Evolutionary conservation across 2,113 vertebrate species (phyloP).

Genomic region (Cettia cetti): DNA sequence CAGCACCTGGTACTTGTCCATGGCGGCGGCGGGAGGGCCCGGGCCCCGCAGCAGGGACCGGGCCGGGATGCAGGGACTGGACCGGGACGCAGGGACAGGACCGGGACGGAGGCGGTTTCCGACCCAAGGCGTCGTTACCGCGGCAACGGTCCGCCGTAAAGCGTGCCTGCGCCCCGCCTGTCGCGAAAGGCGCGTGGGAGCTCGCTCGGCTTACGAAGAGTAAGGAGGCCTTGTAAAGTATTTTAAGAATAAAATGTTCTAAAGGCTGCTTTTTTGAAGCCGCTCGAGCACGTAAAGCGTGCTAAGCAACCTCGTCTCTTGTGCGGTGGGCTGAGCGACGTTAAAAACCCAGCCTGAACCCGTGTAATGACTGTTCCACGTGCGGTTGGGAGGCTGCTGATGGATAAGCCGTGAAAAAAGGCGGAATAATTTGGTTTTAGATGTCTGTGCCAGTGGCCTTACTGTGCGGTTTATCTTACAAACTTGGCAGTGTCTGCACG

Average conservation of each 20-base stretch:
- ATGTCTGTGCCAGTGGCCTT: no score
- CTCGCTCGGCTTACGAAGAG: fast-evolving
- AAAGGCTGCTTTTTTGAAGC: background rate
- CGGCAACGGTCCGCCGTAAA: background rate
- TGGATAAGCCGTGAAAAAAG: background rate
- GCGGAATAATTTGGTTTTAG: background rate
- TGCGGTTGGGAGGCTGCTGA: background rate
- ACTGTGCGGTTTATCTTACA: background rate
- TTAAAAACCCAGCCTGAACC: background rate
- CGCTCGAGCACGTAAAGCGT: background rate
- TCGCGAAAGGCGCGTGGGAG: background rate
- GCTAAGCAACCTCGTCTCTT: background rate
- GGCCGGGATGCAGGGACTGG: background rate
- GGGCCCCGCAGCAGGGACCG: fast-evolving
- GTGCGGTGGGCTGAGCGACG: background rate
- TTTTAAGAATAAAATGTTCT: background rate
- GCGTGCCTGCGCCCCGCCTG: background rate
- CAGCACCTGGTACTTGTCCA: conserved; percentile 85
- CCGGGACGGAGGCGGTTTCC: background rate
- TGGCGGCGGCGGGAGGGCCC: background rate
- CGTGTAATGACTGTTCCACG: fast-evolving
- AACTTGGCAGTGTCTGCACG: background rate
- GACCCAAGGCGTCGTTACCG: background rate
- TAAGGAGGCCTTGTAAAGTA: background rate
- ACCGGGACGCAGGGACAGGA: background rate